Evolutionary conservation across 2,113 vertebrate species (phyloP), one percentile per base, ranked within the genome.

Genomic region (Recurvirostra avosetta): DNA sequence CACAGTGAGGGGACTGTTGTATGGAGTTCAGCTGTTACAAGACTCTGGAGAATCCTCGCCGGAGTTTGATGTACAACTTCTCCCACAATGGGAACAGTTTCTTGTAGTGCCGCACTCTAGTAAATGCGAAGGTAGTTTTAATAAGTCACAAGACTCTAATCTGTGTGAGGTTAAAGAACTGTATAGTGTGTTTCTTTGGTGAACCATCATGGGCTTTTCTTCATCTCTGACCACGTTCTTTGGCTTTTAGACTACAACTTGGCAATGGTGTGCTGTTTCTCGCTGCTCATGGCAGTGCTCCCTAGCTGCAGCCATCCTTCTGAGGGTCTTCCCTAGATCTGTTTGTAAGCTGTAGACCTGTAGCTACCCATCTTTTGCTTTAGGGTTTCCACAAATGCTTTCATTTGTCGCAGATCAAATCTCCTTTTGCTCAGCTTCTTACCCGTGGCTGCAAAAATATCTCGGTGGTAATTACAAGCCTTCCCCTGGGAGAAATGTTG

Each of bases 61-160:
- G 63, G 34, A 70, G 22, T 41, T 80, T 23, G 40, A 22, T 36
- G 19, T 49, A 22, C 45, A 53, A 1, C 36, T 36, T n/a, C 53
- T 88, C 63, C 75, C 55, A 7, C 63, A 32, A 2, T 12, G 50
- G 62, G n/a, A 86, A 1, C 11, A 6, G 0, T 43, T 86, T 27
- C 55, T 43, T 26, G 27, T 18, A 22, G 20, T 18, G 38, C 77
- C 55, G 23, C 58, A 10, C 40, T 41, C 18, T 43, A 0, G 6
- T 21, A 22, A 38, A 36, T 1, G 1, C 2, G 1, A 2, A 38
- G 8, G 38, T 58, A 34, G 14, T 19, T 92, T 58, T 84, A 9
- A 0, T 25, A 13, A 36, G 4, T 16, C 43, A 1, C 26, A 21
- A 18, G 7, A 38, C 62, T 90, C 36, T 76, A 4, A 0, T 6